Evolutionary conservation across 1,140 invertebrate species (phyloP), one percentile per base, ranked within the genome.

Genomic region (Lithobius niger): DNA sequence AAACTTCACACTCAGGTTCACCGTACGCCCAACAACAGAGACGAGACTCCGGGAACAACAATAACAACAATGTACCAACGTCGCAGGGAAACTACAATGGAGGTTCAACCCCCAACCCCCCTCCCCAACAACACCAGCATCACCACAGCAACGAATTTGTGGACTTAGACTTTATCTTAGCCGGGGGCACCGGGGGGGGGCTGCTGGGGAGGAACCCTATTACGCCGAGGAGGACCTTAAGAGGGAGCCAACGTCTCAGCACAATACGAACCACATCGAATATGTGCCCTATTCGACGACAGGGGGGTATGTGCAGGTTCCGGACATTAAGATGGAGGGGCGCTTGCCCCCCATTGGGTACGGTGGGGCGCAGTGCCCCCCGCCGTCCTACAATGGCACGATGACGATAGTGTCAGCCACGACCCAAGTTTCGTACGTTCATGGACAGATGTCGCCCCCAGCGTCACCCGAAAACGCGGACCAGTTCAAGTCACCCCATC

Each of bases 391-490:
- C 52, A 64, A 55, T 45, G 62, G 57, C 16, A 64, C 55, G 21
- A 57, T 60, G 57, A 65, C 60, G 49, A 61, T 62, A 50, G 61
- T 64, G 44, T 58, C 64, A 24, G 48, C 58, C 42, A n/a, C n/a
- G n/a, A n/a, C n/a, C n/a, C 43, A 45, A 19, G 27, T 56, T 59
- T 57, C 62, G 58, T 56, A 62, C 61, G 56, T 42, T 55, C 64
- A 73, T 65, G 68, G 70, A 6, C 72, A 76, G 59, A 69, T 77
- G 57, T 76, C 74, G 2, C 75, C 75, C 10, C 74, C 76, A 3
- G 73, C 74, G 18, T 76, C 74, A 45, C 76, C 75, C 16, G 74
- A 76, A 52, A 68, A 66, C 54, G 59, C 31, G 10, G 43, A 45
- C 43, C 43, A 45, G 19, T 45, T 43, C 31, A 24, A 16, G 52